Evolutionary conservation across 2,797 vertebrate species (phyloP).

Genomic region (Dendrocincla tyrannina): DNA sequence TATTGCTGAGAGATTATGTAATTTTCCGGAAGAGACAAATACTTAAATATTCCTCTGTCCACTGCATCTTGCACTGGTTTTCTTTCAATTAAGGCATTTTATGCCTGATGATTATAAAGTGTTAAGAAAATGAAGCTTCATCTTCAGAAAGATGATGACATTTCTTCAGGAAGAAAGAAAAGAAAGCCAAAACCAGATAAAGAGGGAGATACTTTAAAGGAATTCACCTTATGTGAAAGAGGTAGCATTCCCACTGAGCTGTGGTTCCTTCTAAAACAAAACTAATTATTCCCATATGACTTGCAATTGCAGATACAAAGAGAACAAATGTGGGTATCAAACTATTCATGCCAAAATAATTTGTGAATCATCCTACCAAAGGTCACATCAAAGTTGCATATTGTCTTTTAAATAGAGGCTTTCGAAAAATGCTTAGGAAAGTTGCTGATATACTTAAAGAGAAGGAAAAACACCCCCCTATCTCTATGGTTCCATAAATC

Average conservation of each 20-base stretch:
- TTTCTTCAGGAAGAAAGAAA: neutral
- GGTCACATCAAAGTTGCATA: neutral
- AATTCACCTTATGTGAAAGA: neutral
- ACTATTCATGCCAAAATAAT: slow-evolving; percentile 1
- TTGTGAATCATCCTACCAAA: slow-evolving; percentile 37
- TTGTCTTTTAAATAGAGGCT: neutral
- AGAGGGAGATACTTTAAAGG: neutral
- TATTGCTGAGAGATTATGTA: neutral
- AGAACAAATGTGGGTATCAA: neutral
- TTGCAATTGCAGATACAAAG: slow-evolving; percentile 1
- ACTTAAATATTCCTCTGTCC: neutral
- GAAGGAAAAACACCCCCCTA: fast-evolving
- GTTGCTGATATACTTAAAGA: neutral
- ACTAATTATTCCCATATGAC: neutral
- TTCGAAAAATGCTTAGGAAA: neutral
- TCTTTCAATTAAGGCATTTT: neutral
- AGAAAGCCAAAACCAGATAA: neutral
- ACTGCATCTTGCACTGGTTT: neutral
- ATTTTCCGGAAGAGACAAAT: neutral
- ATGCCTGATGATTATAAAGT: neutral
- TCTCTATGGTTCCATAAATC: neutral
- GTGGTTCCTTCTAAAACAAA: slow-evolving; percentile 7
- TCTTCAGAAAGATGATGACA: neutral
- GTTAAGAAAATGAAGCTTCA: neutral
- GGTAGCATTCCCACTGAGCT: neutral